Percentiles rank a stretch among this genome's conserved stretches.
Conservation (phyloP, 2,797 vertebrate genomes). For the Hyperoplus immaculatus region DNA sequence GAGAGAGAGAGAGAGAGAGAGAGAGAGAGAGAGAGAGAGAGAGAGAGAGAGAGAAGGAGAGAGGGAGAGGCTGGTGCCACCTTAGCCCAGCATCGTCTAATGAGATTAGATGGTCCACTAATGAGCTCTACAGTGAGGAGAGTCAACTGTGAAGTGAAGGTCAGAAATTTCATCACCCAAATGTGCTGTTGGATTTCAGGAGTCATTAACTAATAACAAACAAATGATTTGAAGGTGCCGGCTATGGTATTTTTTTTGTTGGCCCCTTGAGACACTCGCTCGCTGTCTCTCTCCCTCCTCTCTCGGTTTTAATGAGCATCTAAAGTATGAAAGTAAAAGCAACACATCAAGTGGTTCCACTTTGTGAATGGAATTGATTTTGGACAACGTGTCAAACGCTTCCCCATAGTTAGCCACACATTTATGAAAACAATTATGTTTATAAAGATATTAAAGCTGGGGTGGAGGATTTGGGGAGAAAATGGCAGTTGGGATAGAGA, state of each 20-base stretch:
- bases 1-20: conserved; percentile 24
- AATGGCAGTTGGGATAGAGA: no score
- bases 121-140: conserved; percentile 80
- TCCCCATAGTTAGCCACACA: conserved; percentile 1
- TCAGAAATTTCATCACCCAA: conserved; percentile 81
- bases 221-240: conserved; percentile 77
- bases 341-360: conserved; percentile 12
- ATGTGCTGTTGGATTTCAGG: conserved; percentile 82
- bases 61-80: conserved; percentile 64
- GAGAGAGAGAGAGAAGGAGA: conserved; percentile 12
- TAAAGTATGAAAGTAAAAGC: conserved; percentile 56
- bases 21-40: conserved; percentile 29
- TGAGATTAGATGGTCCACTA: conserved; percentile 84
- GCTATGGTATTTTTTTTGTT: conserved; percentile 47
- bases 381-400: conserved; percentile 4
- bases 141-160: conserved; percentile 85
- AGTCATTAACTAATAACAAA: conserved; percentile 85
- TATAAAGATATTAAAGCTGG: conserved; percentile 6
- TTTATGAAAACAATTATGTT: background rate
- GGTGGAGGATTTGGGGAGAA: no score
- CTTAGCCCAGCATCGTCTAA: conserved; percentile 77
- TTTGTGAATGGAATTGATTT: conserved; percentile 33
- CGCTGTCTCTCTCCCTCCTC: conserved; percentile 7
- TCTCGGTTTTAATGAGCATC: conserved; percentile 67
- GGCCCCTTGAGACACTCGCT: conserved; percentile 39